Conservation (phyloP, 2,888 invertebrate genomes). For the Lasiommata megera region DNA sequence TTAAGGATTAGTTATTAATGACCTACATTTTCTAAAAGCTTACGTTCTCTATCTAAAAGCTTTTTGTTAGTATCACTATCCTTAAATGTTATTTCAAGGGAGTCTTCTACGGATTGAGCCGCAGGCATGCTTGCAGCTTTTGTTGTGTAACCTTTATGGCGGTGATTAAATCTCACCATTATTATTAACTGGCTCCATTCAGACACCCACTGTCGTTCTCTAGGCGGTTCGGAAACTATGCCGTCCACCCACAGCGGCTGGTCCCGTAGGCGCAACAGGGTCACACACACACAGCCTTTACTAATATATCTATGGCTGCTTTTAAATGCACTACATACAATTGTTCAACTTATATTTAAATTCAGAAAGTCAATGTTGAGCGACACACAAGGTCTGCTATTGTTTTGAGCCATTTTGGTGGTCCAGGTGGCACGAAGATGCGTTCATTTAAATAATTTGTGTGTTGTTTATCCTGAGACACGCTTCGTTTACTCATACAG, state of each 20-base stretch:
- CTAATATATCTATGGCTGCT: slow-evolving; percentile 68
- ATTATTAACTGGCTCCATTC: slow-evolving; percentile 81
- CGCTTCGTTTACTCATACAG: slow-evolving; percentile 6
- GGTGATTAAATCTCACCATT: slow-evolving; percentile 82
- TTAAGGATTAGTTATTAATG: slow-evolving; percentile 56
- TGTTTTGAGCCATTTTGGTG: slow-evolving; percentile 74
- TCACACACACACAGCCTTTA: slow-evolving; percentile 74
- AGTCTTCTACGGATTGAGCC: slow-evolving; percentile 61
- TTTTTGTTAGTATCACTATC: slow-evolving; percentile 57
- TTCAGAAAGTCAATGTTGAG: slow-evolving; percentile 72
- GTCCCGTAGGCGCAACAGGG: slow-evolving; percentile 80
- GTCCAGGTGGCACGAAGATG: slow-evolving; percentile 61
- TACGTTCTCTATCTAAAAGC: slow-evolving; percentile 53
- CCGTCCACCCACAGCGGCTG: slow-evolving; percentile 78
- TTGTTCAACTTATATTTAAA: slow-evolving; percentile 76
- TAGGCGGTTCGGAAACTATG: slow-evolving; percentile 77
- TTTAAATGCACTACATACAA: slow-evolving; percentile 69
- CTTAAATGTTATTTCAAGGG: slow-evolving; percentile 53
- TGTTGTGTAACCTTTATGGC: slow-evolving; percentile 76
- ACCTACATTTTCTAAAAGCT: slow-evolving; percentile 56
- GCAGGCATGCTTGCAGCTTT: slow-evolving; percentile 68
- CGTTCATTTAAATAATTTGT: slow-evolving; percentile 60
- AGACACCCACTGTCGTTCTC: slow-evolving; percentile 77
- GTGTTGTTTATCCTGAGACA: slow-evolving; percentile 37
- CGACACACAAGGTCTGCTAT: slow-evolving; percentile 69